Evolutionary conservation across 2,797 vertebrate species (phyloP).

Genomic region (Notoglanidium macrostoma): DNA sequence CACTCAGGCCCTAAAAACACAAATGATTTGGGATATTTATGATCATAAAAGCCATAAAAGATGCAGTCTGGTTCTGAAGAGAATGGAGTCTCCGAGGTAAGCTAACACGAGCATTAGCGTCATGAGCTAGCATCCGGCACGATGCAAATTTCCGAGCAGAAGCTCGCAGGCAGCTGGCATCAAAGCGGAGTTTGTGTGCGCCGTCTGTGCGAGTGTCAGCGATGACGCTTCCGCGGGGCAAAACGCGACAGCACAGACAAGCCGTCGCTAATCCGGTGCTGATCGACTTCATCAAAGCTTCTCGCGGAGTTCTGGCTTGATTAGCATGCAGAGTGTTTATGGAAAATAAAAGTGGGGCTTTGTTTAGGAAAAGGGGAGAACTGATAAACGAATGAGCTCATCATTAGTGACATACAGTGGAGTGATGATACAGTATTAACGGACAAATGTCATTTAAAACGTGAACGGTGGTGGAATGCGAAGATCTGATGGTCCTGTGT

Average conservation of each 20-base stretch:
- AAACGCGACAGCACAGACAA: conserved; percentile 25
- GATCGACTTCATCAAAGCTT: conserved; percentile 12
- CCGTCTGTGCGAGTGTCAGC: conserved; percentile 11
- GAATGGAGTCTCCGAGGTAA: conserved; percentile 32
- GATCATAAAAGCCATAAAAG: conserved; percentile 26
- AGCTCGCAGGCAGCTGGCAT: conserved; percentile 39
- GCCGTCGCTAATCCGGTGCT: conserved; percentile 8
- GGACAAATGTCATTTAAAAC: background rate
- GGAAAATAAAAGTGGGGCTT: background rate
- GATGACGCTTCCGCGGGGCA: conserved; percentile 15
- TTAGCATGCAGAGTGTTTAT: conserved; percentile 9
- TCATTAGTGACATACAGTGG: background rate
- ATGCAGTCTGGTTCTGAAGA: background rate
- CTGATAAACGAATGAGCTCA: background rate
- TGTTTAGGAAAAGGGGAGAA: background rate
- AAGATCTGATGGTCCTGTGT: background rate
- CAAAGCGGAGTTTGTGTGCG: conserved; percentile 37
- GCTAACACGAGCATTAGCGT: conserved; percentile 55
- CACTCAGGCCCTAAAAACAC: conserved; percentile 59
- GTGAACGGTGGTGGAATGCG: background rate
- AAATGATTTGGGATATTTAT: conserved; percentile 70
- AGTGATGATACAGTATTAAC: background rate
- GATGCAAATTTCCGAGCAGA: conserved; percentile 45
- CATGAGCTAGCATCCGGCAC: conserved; percentile 43
- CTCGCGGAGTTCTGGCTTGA: background rate